A percentile compares a stretch with the other conserved stretches of the same genome.
These are phyloP conservation scores for Ctenosaura bakeri DNA, from an alignment of 2,797 vertebrate species.

Conservation along the genomic window DNA sequence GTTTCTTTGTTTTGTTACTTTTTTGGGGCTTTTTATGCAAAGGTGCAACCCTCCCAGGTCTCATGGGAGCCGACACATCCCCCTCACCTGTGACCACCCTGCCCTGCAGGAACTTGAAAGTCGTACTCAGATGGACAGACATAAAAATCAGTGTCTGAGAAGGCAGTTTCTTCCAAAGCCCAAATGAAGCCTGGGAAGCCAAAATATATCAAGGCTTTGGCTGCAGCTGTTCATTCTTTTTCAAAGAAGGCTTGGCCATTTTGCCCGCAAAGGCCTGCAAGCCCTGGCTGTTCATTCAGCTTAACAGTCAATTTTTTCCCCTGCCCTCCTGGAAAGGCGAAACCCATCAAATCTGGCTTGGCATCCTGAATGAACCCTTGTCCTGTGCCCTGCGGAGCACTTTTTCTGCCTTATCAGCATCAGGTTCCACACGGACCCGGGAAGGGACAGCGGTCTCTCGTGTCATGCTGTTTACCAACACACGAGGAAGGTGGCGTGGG, in stretches of 20 bases:
- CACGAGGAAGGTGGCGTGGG: too few relatives aligned
- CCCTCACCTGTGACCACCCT: too few relatives aligned
- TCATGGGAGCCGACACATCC: too few relatives aligned
- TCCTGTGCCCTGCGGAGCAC: rapidly evolving
- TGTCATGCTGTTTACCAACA: background rate
- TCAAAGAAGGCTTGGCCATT: background rate
- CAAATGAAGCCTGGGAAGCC: background rate
- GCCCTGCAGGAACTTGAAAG: background rate
- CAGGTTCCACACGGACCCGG: background rate
- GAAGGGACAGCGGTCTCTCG: rapidly evolving
- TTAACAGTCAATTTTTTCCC: background rate
- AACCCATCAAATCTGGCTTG: background rate
- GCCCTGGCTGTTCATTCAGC: background rate
- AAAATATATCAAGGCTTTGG: background rate
- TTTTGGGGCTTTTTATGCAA: too few relatives aligned
- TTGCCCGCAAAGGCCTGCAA: background rate
- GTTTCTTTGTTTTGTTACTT: too few relatives aligned
- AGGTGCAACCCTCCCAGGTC: too few relatives aligned
- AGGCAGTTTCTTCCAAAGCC: background rate
- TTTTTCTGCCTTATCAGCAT: rapidly evolving
- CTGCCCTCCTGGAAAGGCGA: background rate
- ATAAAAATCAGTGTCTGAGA: background rate
- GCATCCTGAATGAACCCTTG: background rate
- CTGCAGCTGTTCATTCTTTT: background rate
- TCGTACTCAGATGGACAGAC: too few relatives aligned